Base-by-base conservation (phyloP, 2,888 invertebrate genomes). In the Nysson spinosus region DNA sequence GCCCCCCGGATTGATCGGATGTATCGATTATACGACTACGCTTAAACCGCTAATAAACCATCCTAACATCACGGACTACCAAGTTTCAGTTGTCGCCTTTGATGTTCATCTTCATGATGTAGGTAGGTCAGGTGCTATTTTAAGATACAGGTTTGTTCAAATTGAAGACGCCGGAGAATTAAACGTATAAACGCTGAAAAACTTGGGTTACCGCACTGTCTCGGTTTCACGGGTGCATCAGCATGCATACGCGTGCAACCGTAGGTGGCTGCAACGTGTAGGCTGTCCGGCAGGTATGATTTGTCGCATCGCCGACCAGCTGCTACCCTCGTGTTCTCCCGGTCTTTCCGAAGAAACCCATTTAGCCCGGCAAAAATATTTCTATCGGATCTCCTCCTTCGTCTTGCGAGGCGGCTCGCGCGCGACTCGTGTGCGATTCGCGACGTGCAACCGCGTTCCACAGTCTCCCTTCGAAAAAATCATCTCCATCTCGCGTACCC, bases 271-370 rank as follows among this genome's bases (percentile, higher is more conserved):
- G 57, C 68, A 60, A 47, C 72, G 52, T 69, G 76, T 75, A 75
- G 62, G 52, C 79, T 81, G 82, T 82, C 82, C 77, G 44, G 64
- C 70, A 73, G 70, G 71, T 83, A 83, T 83, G 84, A 84, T 84
- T 84, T 83, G 83, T 84, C 78, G 83, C 75, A 75, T 74, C 80
- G 81, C 75, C 74, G 69, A 63, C 84, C 84, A 84, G 83, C 83
- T 84, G 84, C 80, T 77, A 73, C 75, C 75, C 75, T 77, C 75
- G 69, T 75, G 66, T 64, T 69, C 65, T 56, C 58, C 51, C 49
- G 32, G 69, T 47, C 62, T 68, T 75, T 72, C 47, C 72, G 72
- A 70, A 65, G 63, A 62, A 70, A 67, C 62, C 66, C 70, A 54
- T 65, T 68, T 63, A 65, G 42, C 62, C 63, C 43, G 58, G 58